Percentiles rank a stretch among this genome's conserved stretches.
These are phyloP conservation scores for Aphelinus certus DNA, from an alignment of 1,140 invertebrate genomes.

Conservation along the genomic window DNA sequence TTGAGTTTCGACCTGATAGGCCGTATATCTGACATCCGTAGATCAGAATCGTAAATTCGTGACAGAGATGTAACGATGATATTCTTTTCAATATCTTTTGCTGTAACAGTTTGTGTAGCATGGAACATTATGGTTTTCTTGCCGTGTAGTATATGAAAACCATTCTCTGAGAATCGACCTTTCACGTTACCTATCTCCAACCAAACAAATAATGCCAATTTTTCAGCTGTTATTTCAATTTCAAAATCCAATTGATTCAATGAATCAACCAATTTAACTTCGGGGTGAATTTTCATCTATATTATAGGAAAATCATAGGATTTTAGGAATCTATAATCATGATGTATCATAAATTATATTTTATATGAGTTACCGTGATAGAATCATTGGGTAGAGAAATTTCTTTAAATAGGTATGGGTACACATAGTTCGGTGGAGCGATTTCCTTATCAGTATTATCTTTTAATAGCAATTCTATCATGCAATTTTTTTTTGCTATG, in stretches of 20 bases:
- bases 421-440: constrained; percentile 62
- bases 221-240: constrained; percentile 61
- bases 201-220: constrained; percentile 74
- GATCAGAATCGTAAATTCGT: constrained; percentile 46
- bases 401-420: constrained; percentile 50
- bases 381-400: constrained; percentile 45
- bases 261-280: constrained; percentile 39
- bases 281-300: constrained; percentile 44
- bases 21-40: constrained; percentile 15
- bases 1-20: constrained; percentile 8
- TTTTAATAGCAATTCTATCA: constrained; percentile 52
- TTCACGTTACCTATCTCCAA: constrained; percentile 63
- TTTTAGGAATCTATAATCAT: too few species aligned
- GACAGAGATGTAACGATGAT: constrained; percentile 52
- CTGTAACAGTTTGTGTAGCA: constrained; percentile 39
- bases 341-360: constrained; percentile 7
- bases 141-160: constrained; percentile 65
- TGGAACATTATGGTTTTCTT: constrained; percentile 49
- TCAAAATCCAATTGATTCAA: constrained; percentile 48
- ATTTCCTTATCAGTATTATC: constrained; percentile 44
- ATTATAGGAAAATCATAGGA: constrained; percentile 6
- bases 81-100: constrained; percentile 39
- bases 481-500: constrained; percentile 51
- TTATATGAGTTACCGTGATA: constrained; percentile 42
- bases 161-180: constrained; percentile 74